These are phyloP conservation scores for Bagarius yarrelli DNA, from an alignment of 2,113 vertebrate species.

Conservation along the genomic window DNA sequence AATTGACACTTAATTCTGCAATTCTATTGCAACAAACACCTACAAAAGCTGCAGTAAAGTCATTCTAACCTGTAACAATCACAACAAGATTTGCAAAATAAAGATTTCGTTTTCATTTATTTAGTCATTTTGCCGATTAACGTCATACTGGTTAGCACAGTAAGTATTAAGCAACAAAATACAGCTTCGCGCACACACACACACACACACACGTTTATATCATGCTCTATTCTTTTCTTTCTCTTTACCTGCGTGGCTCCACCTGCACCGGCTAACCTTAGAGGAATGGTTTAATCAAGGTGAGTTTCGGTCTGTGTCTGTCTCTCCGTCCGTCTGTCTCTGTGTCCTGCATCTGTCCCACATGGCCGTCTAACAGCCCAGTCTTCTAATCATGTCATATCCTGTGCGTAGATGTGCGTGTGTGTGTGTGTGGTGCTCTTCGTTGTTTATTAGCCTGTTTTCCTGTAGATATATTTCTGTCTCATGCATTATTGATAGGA, in stretches of 20 bases:
- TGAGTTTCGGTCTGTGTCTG: constrained; percentile 74
- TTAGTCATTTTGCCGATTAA: no score
- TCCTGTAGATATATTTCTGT: not conserved
- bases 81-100: no score
- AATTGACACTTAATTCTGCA: no score
- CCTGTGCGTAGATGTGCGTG: constrained; percentile 12
- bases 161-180: not conserved
- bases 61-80: no score
- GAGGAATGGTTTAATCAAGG: constrained; percentile 99
- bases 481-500: constrained; percentile 21
- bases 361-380: not conserved
- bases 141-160: not conserved
- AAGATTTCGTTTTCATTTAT: no score
- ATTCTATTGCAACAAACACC: no score
- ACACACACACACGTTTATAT: constrained; percentile 66
- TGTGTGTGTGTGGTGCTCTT: not conserved
- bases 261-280: constrained; percentile 88
- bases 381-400: not conserved
- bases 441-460: not conserved
- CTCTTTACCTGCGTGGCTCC: constrained; percentile 76
- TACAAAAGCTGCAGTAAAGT: no score
- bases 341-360: not conserved
- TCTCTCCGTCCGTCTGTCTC: constrained; percentile 20
- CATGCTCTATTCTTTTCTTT: constrained; percentile 74
- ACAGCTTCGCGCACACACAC: not conserved